Evolutionary conservation across 2,797 vertebrate species (phyloP).

Genomic region (Limosa lapponica): DNA sequence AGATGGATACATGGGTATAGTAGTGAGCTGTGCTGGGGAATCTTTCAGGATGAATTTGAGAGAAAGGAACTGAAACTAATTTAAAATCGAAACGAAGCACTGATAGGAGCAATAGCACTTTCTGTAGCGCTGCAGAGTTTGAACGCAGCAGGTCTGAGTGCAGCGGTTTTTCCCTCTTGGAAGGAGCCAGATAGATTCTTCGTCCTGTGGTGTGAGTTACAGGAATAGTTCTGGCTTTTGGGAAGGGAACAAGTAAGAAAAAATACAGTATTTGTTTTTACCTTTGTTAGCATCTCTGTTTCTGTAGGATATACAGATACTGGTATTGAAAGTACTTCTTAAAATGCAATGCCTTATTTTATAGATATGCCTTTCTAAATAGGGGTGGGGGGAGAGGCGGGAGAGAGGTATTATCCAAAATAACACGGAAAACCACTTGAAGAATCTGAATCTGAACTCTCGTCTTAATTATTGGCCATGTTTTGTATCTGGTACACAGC

Average conservation of each 20-base stretch:
- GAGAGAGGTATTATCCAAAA: not conserved
- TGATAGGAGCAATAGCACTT: not conserved
- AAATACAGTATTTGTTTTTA: not conserved
- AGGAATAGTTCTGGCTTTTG: not conserved
- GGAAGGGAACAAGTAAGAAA: not conserved
- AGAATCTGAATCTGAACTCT: not conserved
- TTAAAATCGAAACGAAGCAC: not conserved
- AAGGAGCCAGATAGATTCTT: not conserved
- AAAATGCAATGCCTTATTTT: not conserved
- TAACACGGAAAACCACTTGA: not conserved
- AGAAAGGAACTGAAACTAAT: not conserved
- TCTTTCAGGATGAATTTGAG: not conserved
- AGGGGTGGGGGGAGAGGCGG: not conserved
- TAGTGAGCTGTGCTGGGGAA: not conserved
- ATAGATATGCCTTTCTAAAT: not conserved
- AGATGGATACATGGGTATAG: not conserved
- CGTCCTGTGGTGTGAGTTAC: fast-evolving
- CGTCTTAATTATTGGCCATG: fast-evolving
- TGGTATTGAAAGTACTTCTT: not conserved
- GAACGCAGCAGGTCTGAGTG: not conserved
- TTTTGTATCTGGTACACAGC: not conserved
- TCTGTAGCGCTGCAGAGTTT: not conserved
- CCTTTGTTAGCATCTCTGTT: not conserved
- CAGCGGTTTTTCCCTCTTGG: not conserved
- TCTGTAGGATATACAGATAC: not conserved